Evolutionary conservation across 2,113 vertebrate genomes (phyloP).

Genomic region (Prolemur simus): DNA sequence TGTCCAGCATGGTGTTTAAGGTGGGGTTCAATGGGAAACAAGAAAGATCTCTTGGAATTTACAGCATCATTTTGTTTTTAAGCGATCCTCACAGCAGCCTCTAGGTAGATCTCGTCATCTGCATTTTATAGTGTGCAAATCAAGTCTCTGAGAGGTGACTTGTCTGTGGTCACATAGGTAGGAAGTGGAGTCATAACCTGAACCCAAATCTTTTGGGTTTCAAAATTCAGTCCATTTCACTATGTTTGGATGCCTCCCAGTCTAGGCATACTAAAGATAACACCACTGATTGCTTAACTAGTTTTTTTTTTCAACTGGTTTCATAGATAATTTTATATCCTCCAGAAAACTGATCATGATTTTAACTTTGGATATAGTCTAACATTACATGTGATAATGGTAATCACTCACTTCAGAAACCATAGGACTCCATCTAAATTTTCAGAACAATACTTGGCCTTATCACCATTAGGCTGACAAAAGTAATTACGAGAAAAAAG

Average conservation of each 20-base stretch:
- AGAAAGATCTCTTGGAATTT: neutral
- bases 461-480: neutral
- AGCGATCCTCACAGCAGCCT: neutral
- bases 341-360: neutral
- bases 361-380: neutral
- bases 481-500: neutral
- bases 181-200: neutral
- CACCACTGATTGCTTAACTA: neutral
- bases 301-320: neutral
- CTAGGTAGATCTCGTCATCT: neutral
- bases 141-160: neutral
- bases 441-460: neutral
- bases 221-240: neutral
- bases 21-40: neutral
- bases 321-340: neutral
- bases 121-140: neutral
- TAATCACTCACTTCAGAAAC: neutral
- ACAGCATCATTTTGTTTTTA: neutral
- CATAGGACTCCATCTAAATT: neutral
- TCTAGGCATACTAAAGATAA: neutral
- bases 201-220: neutral
- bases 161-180: neutral
- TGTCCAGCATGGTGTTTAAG: neutral
- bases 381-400: neutral
- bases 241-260: neutral